A percentile compares a stretch with the other conserved stretches of the same genome.
Conservation (phyloP, 2,113 vertebrate genomes). For the Ginglymostoma cirratum region DNA sequence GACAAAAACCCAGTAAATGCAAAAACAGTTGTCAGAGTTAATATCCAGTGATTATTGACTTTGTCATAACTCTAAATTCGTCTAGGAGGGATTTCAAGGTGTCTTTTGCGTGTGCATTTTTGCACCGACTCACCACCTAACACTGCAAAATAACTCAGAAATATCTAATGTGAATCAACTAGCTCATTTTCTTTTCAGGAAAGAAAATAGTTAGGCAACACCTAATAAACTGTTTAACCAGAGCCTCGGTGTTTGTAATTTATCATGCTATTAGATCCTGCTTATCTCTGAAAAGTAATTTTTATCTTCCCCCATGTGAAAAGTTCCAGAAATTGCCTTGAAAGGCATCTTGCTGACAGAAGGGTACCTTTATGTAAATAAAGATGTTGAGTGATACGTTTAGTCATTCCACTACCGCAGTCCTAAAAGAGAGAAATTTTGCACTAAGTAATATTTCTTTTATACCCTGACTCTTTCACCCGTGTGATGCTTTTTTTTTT, state of each 20-base stretch:
- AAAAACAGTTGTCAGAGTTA: background rate
- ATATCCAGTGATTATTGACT: background rate
- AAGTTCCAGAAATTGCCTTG: background rate
- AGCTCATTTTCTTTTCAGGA: background rate
- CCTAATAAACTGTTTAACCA: background rate
- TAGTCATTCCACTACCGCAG: too few species aligned
- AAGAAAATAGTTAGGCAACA: background rate
- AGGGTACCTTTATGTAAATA: background rate
- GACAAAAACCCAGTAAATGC: background rate
- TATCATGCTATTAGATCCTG: background rate
- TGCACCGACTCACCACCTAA: background rate
- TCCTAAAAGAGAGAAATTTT: too few species aligned
- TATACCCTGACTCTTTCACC: background rate
- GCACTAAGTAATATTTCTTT: background rate
- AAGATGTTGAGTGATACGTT: background rate
- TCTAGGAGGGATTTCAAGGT: background rate
- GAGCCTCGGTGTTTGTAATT: background rate
- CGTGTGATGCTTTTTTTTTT: background rate
- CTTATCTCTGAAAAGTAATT: background rate
- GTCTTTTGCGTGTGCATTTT: background rate
- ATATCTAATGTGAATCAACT: background rate
- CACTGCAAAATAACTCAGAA: background rate
- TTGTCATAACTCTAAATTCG: background rate
- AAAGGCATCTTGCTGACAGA: background rate
- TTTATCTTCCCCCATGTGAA: background rate